Evolutionary conservation across 2,797 vertebrate species (phyloP).

Genomic region (Ceyx erithaca): DNA sequence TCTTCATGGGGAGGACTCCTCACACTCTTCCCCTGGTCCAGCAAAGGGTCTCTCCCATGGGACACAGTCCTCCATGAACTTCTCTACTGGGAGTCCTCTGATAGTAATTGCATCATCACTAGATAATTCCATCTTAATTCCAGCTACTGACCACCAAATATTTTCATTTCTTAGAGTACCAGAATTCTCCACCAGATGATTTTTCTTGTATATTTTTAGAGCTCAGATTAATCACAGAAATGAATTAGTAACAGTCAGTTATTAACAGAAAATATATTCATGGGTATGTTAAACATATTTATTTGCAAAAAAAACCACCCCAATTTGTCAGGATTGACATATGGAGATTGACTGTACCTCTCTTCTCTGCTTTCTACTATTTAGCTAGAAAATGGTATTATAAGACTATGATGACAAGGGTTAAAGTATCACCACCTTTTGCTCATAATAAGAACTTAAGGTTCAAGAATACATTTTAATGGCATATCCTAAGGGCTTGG

Average conservation of each 20-base stretch:
- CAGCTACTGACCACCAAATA: not conserved
- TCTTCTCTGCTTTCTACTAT: not conserved
- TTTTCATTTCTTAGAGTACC: not conserved
- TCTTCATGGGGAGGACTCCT: not conserved
- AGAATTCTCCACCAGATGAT: not conserved
- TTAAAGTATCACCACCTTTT: not conserved
- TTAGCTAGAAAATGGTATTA: not conserved
- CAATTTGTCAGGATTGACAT: not conserved
- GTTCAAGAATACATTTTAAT: not conserved
- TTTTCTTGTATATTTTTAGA: not conserved
- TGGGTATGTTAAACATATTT: not conserved
- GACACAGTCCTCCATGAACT: too few species aligned
- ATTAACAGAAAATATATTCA: not conserved
- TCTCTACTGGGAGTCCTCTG: too few species aligned
- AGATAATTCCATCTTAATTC: not conserved
- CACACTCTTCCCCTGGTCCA: too few species aligned
- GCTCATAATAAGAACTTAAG: not conserved
- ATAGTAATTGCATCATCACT: not conserved
- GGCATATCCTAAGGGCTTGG: not conserved
- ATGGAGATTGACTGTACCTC: not conserved
- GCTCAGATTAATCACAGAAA: not conserved
- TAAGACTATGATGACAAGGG: not conserved
- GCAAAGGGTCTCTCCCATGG: too few species aligned
- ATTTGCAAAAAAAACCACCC: not conserved
- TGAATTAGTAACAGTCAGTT: not conserved